Evolutionary conservation across 2,113 vertebrate genomes (phyloP).

Genomic region (Acanthisitta chloris): DNA sequence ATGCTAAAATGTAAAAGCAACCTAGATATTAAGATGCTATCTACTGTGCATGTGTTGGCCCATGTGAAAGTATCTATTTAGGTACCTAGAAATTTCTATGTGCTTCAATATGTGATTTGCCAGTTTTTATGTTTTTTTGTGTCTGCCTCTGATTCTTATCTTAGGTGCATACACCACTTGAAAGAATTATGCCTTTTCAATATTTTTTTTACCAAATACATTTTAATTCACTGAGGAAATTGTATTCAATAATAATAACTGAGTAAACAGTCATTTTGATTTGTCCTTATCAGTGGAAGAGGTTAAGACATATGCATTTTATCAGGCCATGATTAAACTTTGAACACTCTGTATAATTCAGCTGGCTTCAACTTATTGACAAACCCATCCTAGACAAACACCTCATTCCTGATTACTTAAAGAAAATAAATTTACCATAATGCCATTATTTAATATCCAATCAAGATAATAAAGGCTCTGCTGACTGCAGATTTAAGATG

Average conservation of each 20-base stretch:
- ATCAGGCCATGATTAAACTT: neutral
- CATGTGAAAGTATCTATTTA: neutral
- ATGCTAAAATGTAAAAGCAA: neutral
- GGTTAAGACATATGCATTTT: neutral
- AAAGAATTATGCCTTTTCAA: neutral
- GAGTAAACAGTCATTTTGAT: neutral
- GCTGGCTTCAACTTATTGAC: neutral
- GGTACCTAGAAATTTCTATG: neutral
- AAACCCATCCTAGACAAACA: neutral
- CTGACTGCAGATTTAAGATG: neutral
- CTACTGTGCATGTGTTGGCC: neutral
- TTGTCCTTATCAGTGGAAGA: neutral
- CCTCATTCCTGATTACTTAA: neutral
- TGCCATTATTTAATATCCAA: neutral
- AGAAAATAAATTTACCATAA: neutral
- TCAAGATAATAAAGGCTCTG: neutral
- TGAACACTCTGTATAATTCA: neutral
- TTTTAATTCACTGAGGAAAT: neutral
- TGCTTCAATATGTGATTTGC: neutral
- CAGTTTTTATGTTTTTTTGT: neutral
- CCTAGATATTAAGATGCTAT: neutral
- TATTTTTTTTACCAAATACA: neutral
- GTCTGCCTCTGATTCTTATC: neutral
- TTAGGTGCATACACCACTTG: neutral
- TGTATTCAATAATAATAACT: neutral